Base-by-base conservation (phyloP, 2,888 invertebrate genomes). In the Empis livida region DNA sequence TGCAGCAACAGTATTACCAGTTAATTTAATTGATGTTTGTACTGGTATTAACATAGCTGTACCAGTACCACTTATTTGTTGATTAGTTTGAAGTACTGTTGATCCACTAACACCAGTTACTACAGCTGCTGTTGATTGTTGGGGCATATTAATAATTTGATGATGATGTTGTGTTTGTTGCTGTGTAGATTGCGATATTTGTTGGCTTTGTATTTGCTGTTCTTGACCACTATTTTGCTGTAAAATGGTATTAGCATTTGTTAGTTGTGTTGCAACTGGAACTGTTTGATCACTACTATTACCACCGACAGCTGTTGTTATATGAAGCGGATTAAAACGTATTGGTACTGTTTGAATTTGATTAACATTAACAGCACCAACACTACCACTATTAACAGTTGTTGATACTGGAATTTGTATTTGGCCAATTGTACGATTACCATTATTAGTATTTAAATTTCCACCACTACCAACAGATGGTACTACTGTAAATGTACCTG, bases 401-500 rank as follows among this genome's bases (percentile, higher is more conserved):
- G 51, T 48, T 5, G 62, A 59, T 5, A 59, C 61, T 2, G 62
- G 62, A 48, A 62, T 56, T 47, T 64, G 63, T 10, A 63, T 49
- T 42, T 67, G 67, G 0, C 65, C 65, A 37, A 64, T 62, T 3
- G 62, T 55, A 2, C 64, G 59, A 4, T 50, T 49, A 44, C 48
- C 53, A 15, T 42, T 45, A 17, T 11, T 11, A 39, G 3, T 39
- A 3, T 20, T 10, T 10, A 8, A 23, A 41, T n/a, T 27, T 6
- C 17, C 39, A 10, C 17, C 11, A 39, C 17, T 39, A 17, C 56
- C 59, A 0, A 55, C 51, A 6, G 67, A 59, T 3, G 68, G 68
- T 5, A 69, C 61, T 10, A 68, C 69, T 0, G 70, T 67, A 37
- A 67, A 70, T 1, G 69, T 68, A 13, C 67, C 64, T 43, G 62